Evolutionary conservation across 2,888 invertebrate genomes (phyloP).

Genomic region (Neoaliturus tenellus): DNA sequence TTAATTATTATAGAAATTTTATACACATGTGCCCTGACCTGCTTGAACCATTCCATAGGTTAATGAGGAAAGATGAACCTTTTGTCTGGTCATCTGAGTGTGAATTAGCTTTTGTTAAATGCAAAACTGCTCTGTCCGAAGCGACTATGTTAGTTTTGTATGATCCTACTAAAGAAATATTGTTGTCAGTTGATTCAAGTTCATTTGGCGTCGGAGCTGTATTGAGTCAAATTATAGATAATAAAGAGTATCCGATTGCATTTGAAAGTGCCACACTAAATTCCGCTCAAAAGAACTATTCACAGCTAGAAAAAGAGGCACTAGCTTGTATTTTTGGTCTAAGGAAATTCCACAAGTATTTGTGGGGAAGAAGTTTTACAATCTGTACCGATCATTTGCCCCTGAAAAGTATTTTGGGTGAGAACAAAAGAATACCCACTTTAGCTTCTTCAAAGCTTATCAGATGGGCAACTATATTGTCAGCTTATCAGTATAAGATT

Average conservation of each 20-base stretch:
- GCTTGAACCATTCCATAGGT: background rate
- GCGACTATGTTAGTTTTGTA: slow-evolving; percentile 2
- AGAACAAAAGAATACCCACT: background rate
- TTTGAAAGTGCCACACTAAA: slow-evolving; percentile 10
- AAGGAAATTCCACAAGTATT: slow-evolving; percentile 38
- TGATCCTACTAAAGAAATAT: slow-evolving; percentile 33
- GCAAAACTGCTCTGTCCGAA: slow-evolving; percentile 37
- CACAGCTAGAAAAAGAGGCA: slow-evolving; percentile 24
- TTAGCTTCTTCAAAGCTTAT: background rate
- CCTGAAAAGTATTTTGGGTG: background rate
- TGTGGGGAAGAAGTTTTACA: slow-evolving; percentile 19
- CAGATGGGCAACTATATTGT: background rate
- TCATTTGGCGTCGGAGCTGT: slow-evolving; percentile 22
- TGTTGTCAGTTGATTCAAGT: slow-evolving; percentile 37
- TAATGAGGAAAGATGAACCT: slow-evolving; percentile 39
- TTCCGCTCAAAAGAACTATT: slow-evolving; percentile 7
- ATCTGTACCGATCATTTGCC: slow-evolving; percentile 7
- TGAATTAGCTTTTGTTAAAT: slow-evolving; percentile 11
- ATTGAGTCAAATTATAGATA: background rate
- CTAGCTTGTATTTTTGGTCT: slow-evolving; percentile 10
- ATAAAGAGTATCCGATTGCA: slow-evolving; percentile 27
- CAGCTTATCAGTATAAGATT: background rate
- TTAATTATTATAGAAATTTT: slow-evolving; percentile 37
- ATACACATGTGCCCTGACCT: slow-evolving; percentile 25
- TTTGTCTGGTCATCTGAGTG: slow-evolving; percentile 24